Percentiles rank a stretch among this genome's conserved stretches.
Evolutionary conservation across 1,140 invertebrate species (phyloP).

Genomic region (Macrobrachium nipponense): DNA sequence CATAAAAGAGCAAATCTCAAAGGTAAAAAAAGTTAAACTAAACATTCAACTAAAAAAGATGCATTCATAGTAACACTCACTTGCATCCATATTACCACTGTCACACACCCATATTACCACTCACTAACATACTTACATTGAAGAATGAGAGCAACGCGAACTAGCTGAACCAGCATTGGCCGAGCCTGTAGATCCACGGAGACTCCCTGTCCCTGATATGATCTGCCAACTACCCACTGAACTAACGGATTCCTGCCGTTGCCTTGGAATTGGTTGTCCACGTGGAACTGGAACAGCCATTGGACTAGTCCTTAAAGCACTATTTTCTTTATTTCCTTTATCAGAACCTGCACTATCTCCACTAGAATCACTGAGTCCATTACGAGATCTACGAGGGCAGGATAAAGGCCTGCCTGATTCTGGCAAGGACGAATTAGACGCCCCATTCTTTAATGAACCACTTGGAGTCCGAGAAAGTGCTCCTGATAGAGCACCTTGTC

Average conservation of each 20-base stretch:
- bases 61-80: not conserved
- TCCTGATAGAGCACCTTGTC: not conserved
- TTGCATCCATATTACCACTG: not conserved
- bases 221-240: constrained; percentile 75
- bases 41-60: too few species aligned
- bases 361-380: constrained; percentile 46
- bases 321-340: constrained; percentile 9
- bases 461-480: not conserved
- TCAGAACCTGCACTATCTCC: constrained; percentile 23
- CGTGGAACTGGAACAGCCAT: constrained; percentile 37
- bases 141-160: constrained; percentile 60
- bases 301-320: constrained; percentile 31
- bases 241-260: constrained; percentile 40
- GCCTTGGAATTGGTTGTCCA: constrained; percentile 10
- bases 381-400: constrained; percentile 8
- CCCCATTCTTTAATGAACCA: constrained; percentile 29
- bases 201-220: constrained; percentile 77
- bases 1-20: not conserved
- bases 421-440: constrained; percentile 17
- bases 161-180: constrained; percentile 49
- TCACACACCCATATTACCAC: not conserved
- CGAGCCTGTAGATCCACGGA: constrained; percentile 72
- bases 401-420: not conserved
- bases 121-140: constrained; percentile 54
- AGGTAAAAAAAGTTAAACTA: not conserved